Evolutionary conservation across 1,140 invertebrate genomes (phyloP).

Genomic region (Leptopilina boulardi): DNA sequence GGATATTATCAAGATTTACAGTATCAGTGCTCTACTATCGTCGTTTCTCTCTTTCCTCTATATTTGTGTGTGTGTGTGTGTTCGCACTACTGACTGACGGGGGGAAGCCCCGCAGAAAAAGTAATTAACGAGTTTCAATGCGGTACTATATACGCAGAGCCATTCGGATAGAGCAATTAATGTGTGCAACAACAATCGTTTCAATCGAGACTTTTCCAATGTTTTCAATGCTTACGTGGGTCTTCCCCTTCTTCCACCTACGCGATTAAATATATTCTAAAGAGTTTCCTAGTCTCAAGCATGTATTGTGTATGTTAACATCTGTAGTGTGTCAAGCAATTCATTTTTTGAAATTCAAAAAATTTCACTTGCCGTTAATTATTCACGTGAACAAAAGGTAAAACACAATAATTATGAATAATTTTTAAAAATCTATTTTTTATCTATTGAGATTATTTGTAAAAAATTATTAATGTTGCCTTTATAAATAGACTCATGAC

Average conservation of each 20-base stretch:
- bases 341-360: no score
- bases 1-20: slow-evolving; percentile 28
- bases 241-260: neutral
- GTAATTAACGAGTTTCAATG: slow-evolving; percentile 24
- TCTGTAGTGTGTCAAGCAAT: neutral
- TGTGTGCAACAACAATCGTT: slow-evolving; percentile 12
- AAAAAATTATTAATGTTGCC: no score
- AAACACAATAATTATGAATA: no score
- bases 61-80: neutral
- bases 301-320: neutral
- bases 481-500: no score
- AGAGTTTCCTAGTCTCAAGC: neutral
- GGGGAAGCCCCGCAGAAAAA: neutral
- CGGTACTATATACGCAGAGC: neutral
- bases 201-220: neutral
- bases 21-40: slow-evolving; percentile 3
- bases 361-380: no score
- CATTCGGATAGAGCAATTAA: slow-evolving; percentile 13
- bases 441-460: no score
- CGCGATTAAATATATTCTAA: neutral
- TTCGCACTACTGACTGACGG: slow-evolving; percentile 3
- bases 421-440: no score
- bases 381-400: no score
- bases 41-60: neutral
- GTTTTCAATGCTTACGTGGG: slow-evolving; percentile 2